Evolutionary conservation across 2,888 invertebrate genomes (phyloP).

Genomic region (Perdita meconis): DNA sequence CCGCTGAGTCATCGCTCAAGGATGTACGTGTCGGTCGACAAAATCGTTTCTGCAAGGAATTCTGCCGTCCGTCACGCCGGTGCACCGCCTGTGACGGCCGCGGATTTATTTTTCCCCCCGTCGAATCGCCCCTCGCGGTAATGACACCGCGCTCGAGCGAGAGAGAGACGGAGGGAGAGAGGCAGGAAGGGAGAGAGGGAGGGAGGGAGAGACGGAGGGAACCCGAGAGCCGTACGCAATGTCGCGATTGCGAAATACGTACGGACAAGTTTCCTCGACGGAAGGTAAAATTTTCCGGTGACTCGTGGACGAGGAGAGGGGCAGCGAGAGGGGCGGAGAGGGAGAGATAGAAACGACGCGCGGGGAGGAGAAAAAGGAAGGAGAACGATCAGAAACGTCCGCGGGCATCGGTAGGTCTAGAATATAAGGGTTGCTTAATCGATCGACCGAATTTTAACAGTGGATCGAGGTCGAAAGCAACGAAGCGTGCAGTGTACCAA

Average conservation of each 20-base stretch:
- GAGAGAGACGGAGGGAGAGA: too few relatives aligned
- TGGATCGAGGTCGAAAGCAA: constrained; percentile 73
- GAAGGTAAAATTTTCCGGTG: constrained; percentile 34
- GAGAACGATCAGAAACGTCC: constrained; percentile 48
- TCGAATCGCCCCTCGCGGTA: constrained; percentile 21
- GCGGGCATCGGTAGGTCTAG: constrained; percentile 56
- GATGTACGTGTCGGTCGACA: constrained; percentile 71
- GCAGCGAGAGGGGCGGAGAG: background rate
- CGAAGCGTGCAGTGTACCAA: constrained; percentile 46
- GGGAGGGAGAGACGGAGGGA: too few relatives aligned
- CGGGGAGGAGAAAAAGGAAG: background rate
- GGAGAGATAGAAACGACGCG: constrained; percentile 3
- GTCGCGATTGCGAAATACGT: constrained; percentile 52
- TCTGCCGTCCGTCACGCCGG: constrained; percentile 57
- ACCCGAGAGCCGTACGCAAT: constrained; percentile 38
- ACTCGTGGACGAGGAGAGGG: constrained; percentile 29
- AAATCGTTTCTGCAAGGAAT: constrained; percentile 70
- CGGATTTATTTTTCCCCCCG: constrained; percentile 48
- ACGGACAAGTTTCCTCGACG: constrained; percentile 35
- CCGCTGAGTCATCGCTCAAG: constrained; percentile 73
- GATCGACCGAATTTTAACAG: constrained; percentile 76
- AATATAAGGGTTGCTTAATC: constrained; percentile 72
- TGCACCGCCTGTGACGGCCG: constrained; percentile 48
- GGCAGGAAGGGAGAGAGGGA: too few relatives aligned
- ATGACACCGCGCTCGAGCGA: constrained; percentile 6